phyloP scores from a whole-genome alignment of 1,140 invertebrate genomes.

The Drosophila subpulchrella region DNA sequence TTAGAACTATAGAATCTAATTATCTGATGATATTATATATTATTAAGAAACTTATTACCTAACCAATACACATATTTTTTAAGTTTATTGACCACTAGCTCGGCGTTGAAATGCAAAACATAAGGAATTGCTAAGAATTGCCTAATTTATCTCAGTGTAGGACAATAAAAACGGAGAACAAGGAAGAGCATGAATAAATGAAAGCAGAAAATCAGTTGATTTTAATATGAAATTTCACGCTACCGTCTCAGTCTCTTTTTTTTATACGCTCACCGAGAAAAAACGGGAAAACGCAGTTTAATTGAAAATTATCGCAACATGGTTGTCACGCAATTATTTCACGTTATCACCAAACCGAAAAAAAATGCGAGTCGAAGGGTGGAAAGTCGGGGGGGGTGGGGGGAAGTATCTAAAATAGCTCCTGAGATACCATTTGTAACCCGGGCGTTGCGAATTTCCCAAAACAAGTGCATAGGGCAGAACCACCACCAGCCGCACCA shows the following conservation, averaged over 20 bases:
- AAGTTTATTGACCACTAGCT: background rate
- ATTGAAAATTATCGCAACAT: constrained; percentile 84
- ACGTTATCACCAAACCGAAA: constrained; percentile 71
- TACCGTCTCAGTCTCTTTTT: constrained; percentile 17
- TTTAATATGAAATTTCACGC: constrained; percentile 83
- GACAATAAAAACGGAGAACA: constrained; percentile 50
- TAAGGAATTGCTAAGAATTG: constrained; percentile 65
- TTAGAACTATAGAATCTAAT: too few relatives aligned
- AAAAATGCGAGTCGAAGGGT: constrained; percentile 5
- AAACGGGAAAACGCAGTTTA: constrained; percentile 74
- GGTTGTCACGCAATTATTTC: constrained; percentile 84
- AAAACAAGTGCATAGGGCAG: constrained; percentile 61
- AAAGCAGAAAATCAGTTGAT: constrained; percentile 82
- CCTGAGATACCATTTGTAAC: constrained; percentile 64
- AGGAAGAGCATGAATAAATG: constrained; percentile 75
- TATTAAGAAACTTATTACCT: too few relatives aligned
- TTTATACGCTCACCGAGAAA: constrained; percentile 26
- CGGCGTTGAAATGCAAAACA: constrained; percentile 56
- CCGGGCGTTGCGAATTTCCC: constrained; percentile 66
- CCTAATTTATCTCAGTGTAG: constrained; percentile 37
- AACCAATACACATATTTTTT: too few relatives aligned
- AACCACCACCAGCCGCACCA: constrained; percentile 19
- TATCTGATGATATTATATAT: too few relatives aligned
- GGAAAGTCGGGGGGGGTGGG: background rate
- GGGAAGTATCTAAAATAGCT: constrained; percentile 2